A percentile compares a stretch with the other conserved stretches of the same genome.
Conservation (phyloP, 2,888 invertebrate genomes). For the Ernsta delagoae region DNA sequence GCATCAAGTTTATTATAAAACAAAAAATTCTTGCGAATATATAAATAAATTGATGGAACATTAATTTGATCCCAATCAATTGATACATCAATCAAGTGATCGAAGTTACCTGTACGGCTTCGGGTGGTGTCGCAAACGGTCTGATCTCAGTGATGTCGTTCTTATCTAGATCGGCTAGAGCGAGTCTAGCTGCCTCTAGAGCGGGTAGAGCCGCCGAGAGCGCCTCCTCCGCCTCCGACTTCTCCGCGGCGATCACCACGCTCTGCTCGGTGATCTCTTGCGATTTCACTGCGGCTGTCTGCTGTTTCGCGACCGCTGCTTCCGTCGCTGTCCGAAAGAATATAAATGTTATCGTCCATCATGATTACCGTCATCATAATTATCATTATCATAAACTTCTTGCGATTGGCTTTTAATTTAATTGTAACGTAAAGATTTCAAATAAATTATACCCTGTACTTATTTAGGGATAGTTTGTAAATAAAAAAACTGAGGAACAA, state of each 20-base stretch:
- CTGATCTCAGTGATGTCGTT: slow-evolving; percentile 96
- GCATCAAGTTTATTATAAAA: no score
- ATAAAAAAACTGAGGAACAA: no score
- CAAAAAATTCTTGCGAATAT: no score
- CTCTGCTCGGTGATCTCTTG: slow-evolving; percentile 93
- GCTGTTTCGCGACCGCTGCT: slow-evolving; percentile 91
- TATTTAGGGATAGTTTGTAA: no score
- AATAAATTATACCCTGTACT: no score
- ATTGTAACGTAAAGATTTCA: no score
- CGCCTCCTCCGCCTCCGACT: slow-evolving; percentile 91
- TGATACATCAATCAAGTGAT: no score
- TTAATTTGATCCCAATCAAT: no score
- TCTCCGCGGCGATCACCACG: slow-evolving; percentile 91
- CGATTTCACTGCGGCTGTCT: slow-evolving; percentile 91
- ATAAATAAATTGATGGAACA: no score
- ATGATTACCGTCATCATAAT: no score
- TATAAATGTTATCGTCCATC: neutral
- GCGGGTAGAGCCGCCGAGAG: slow-evolving; percentile 93
- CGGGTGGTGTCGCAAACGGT: slow-evolving; percentile 96
- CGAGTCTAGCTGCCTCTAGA: slow-evolving; percentile 91
- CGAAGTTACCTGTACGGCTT: slow-evolving; percentile 89
- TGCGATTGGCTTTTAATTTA: no score
- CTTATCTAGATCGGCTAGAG: slow-evolving; percentile 93
- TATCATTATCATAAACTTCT: no score
- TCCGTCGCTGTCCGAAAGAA: slow-evolving; percentile 79